These are phyloP conservation scores for Chaetodon auriga DNA, from an alignment of 2,113 vertebrate genomes.

Conservation along the genomic window DNA sequence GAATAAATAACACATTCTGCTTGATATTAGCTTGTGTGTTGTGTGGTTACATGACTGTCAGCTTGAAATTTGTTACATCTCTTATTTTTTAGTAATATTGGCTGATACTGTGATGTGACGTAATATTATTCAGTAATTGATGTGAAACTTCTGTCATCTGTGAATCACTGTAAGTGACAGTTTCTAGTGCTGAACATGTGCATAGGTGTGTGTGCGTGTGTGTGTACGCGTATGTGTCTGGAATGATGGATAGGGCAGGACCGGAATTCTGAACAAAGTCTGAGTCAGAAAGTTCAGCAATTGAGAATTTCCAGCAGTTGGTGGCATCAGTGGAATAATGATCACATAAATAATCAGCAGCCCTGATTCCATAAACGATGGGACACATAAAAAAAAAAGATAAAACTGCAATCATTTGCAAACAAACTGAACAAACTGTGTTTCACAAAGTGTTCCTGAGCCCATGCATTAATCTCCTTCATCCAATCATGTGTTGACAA, in stretches of 20 bases:
- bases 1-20: background rate
- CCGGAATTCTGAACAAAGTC: too few species aligned
- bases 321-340: background rate
- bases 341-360: too few species aligned
- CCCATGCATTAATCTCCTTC: too few species aligned
- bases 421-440: too few species aligned
- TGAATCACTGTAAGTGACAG: background rate
- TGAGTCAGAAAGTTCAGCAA: background rate
- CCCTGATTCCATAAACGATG: too few species aligned
- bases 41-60: background rate
- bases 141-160: background rate
- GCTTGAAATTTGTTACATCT: background rate
- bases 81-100: background rate
- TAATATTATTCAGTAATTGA: background rate
- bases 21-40: background rate
- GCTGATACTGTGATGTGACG: background rate
- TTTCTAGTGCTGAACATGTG: background rate
- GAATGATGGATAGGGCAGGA: background rate
- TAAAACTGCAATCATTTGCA: too few species aligned
- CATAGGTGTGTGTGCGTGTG: background rate
- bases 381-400: too few species aligned
- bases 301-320: background rate
- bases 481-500: too few species aligned
- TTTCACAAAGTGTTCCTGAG: too few species aligned
- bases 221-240: background rate